These are phyloP conservation scores for Drosophila acutilabella DNA, from an alignment of 2,888 invertebrate genomes.

Conservation along the genomic window DNA sequence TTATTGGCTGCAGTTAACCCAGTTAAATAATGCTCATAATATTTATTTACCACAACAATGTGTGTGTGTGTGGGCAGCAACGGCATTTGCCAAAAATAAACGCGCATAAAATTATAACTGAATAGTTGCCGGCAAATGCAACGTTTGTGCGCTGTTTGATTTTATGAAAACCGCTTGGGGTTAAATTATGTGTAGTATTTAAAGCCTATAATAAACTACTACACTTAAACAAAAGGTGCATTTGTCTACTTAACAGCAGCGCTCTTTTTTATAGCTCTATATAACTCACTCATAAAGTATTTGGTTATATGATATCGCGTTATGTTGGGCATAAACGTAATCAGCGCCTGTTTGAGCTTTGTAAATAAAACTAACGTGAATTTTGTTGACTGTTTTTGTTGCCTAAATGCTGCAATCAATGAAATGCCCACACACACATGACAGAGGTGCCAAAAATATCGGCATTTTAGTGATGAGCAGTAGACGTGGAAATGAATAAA, in stretches of 20 bases:
- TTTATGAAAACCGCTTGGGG: background rate
- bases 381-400: constrained; percentile 44
- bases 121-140: constrained; percentile 26
- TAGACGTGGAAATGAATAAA: too few relatives aligned
- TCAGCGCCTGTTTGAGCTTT: constrained; percentile 16
- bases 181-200: background rate
- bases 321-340: constrained; percentile 30
- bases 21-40: constrained; percentile 58
- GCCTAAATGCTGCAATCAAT: constrained; percentile 66
- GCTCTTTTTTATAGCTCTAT: too few relatives aligned
- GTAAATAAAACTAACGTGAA: constrained; percentile 20
- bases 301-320: constrained; percentile 28
- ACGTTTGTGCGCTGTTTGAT: constrained; percentile 29
- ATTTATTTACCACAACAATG: constrained; percentile 50
- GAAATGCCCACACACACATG: constrained; percentile 69
- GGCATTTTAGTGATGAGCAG: too few relatives aligned
- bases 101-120: constrained; percentile 24
- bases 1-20: constrained; percentile 58
- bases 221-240: too few relatives aligned
- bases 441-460: background rate
- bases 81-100: constrained; percentile 46
- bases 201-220: too few relatives aligned
- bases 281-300: background rate
- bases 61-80: constrained; percentile 38
- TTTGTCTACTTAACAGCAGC: too few relatives aligned